Percentiles rank a stretch among this genome's conserved stretches.
phyloP scores from a whole-genome alignment of 2,888 invertebrate genomes.

The Actias luna region DNA sequence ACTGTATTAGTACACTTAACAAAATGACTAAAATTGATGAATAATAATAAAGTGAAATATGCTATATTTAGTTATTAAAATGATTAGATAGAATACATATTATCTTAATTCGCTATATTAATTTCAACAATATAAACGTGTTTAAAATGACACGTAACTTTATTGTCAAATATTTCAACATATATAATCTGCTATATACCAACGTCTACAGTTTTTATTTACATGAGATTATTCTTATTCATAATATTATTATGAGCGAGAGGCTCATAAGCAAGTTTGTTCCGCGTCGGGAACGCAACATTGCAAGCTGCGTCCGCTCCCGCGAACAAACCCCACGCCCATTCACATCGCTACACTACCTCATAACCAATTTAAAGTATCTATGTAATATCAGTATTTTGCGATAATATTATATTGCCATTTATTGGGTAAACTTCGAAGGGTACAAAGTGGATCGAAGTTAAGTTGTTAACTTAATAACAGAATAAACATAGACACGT shows the following conservation, averaged over 20 bases:
- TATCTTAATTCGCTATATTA: too few species aligned
- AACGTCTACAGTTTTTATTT: background rate
- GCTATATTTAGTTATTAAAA: too few species aligned
- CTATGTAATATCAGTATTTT: slow-evolving; percentile 11
- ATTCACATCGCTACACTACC: slow-evolving; percentile 15
- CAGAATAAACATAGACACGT: background rate
- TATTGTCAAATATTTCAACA: background rate
- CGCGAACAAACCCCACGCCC: slow-evolving; percentile 1
- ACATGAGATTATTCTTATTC: background rate
- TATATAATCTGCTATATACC: background rate
- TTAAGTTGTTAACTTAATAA: slow-evolving; percentile 5
- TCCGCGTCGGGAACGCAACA: slow-evolving; percentile 12
- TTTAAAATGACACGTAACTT: too few species aligned
- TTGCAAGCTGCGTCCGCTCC: slow-evolving; percentile 14
- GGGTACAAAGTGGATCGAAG: background rate
- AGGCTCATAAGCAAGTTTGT: slow-evolving; percentile 5
- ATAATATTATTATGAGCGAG: slow-evolving; percentile 7
- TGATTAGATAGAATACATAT: too few species aligned
- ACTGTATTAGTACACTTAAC: too few species aligned
- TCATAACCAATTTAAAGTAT: background rate
- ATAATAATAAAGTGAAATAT: too few species aligned
- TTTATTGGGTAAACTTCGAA: background rate
- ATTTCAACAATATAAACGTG: too few species aligned
- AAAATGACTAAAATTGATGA: too few species aligned
- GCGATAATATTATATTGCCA: slow-evolving; percentile 9